Percentiles rank a stretch among this genome's conserved stretches.
These are phyloP conservation scores for Ciconia boyciana DNA, from an alignment of 2,113 vertebrate species.

Conservation along the genomic window DNA sequence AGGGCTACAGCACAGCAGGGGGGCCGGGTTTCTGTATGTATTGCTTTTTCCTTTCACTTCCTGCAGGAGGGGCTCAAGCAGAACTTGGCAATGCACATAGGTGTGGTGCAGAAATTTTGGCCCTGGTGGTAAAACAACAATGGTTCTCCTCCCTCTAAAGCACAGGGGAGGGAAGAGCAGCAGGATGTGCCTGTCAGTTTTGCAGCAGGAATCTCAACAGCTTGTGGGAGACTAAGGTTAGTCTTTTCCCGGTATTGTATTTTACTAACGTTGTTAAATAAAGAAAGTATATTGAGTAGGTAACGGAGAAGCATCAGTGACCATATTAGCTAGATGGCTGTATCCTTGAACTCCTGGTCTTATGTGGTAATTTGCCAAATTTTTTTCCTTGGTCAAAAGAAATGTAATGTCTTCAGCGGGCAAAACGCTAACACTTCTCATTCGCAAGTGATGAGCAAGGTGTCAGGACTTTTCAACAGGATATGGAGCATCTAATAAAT, in stretches of 20 bases:
- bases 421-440: neutral
- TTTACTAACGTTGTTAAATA: neutral
- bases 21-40: rapidly evolving
- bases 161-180: neutral
- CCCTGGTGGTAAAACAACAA: neutral
- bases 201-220: neutral
- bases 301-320: neutral
- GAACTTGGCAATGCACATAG: rapidly evolving
- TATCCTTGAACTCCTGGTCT: neutral
- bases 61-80: neutral
- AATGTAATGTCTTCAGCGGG: neutral
- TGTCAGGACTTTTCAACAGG: neutral
- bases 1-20: neutral
- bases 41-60: neutral
- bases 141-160: neutral
- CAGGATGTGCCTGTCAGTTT: neutral
- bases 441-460: neutral
- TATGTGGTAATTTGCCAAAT: neutral
- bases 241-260: neutral
- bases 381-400: neutral
- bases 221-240: neutral
- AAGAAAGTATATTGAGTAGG: neutral
- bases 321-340: neutral
- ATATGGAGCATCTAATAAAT: neutral
- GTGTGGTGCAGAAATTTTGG: neutral